phyloP scores from a whole-genome alignment of 1,140 invertebrate species.

The Lithobius niger region DNA sequence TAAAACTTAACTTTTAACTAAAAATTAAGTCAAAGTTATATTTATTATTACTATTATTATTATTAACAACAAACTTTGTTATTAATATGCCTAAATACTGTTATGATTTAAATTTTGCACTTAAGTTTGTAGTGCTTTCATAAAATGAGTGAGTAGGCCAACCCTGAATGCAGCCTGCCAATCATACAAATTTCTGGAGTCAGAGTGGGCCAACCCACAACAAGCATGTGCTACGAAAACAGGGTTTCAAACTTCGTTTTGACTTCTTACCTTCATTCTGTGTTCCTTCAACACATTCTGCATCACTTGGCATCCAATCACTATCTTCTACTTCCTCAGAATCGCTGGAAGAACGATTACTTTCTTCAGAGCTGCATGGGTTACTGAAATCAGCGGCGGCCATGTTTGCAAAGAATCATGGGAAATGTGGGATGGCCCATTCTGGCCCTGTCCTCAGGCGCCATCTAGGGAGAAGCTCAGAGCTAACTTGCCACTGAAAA shows the following conservation, averaged over 20 bases:
- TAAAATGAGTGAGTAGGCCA: background rate
- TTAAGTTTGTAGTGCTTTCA: background rate
- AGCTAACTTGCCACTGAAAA: too few species aligned
- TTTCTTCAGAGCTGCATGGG: background rate
- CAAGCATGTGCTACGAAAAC: too few species aligned
- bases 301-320: background rate
- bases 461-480: too few species aligned
- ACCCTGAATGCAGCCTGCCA: background rate
- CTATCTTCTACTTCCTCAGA: background rate
- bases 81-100: background rate
- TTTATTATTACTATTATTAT: background rate
- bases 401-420: background rate
- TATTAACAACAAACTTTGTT: background rate
- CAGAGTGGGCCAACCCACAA: background rate
- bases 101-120: background rate
- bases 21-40: too few species aligned
- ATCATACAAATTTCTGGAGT: background rate
- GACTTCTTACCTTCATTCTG: too few species aligned
- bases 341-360: background rate
- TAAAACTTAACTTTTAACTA: too few species aligned
- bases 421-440: background rate
- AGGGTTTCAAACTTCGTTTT: too few species aligned
- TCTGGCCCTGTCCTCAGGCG: background rate
- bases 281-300: background rate
- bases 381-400: background rate